phyloP scores from a whole-genome alignment of 1,140 invertebrate genomes.

The Solenopsis fugax region DNA sequence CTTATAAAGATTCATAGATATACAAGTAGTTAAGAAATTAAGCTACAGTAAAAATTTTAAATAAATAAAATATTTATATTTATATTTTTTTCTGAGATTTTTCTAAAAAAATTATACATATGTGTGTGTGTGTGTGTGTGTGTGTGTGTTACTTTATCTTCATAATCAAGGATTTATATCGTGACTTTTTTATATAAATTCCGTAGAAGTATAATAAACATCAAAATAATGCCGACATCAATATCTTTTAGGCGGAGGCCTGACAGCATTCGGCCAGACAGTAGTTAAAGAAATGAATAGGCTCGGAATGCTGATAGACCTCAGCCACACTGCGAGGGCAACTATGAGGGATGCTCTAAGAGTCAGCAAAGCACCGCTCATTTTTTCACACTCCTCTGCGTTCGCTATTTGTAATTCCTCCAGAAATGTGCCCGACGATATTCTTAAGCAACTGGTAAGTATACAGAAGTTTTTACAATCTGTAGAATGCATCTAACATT shows the following conservation, averaged over 20 bases:
- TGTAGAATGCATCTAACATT: not conserved
- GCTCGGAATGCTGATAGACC: slow-evolving; percentile 95
- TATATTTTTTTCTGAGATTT: not conserved
- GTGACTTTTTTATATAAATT: not conserved
- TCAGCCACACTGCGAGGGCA: slow-evolving; percentile 93
- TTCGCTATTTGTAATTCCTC: slow-evolving; percentile 93
- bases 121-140: too few relatives aligned
- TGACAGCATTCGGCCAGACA: slow-evolving; percentile 87
- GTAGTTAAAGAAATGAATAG: slow-evolving; percentile 95
- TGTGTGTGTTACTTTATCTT: not conserved
- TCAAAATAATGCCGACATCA: not conserved
- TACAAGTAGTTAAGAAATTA: slow-evolving; percentile 9
- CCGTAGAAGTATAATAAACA: not conserved
- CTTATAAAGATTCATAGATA: not conserved
- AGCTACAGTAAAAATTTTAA: slow-evolving; percentile 1
- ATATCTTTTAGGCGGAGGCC: slow-evolving; percentile 80
- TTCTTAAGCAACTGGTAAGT: slow-evolving; percentile 91
- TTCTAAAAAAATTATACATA: too few relatives aligned
- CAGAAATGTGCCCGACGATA: slow-evolving; percentile 94
- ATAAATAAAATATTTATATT: not conserved
- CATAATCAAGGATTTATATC: slow-evolving; percentile 1
- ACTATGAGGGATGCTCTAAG: slow-evolving; percentile 93
- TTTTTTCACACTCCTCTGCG: slow-evolving; percentile 96
- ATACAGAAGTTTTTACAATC: not conserved
- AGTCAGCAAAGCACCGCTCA: slow-evolving; percentile 93